Conservation (phyloP, 2,113 vertebrate genomes). For the Mungos mungo region DNA sequence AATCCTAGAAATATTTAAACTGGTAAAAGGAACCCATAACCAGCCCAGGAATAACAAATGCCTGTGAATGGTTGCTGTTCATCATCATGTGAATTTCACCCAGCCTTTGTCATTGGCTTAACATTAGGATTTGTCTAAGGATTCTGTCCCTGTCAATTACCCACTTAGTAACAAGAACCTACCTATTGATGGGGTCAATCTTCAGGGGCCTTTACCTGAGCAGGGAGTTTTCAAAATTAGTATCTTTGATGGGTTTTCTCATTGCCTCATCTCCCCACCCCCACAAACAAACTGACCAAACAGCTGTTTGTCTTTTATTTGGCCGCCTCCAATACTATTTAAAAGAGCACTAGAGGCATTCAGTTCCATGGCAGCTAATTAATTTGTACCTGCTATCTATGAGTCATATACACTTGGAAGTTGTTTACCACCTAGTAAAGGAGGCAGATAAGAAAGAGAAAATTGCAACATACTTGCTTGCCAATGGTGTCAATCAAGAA, state of each 20-base stretch:
- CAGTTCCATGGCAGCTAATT: slow-evolving; percentile 40
- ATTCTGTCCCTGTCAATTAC: slow-evolving; percentile 22
- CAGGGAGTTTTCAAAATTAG: background rate
- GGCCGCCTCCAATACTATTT: background rate
- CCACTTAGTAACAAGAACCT: slow-evolving; percentile 42
- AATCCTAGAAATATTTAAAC: slow-evolving; percentile 51
- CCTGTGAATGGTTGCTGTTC: background rate
- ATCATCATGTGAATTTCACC: slow-evolving; percentile 58
- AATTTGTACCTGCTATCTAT: slow-evolving; percentile 15
- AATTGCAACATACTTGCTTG: background rate
- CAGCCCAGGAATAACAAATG: background rate
- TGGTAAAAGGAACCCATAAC: background rate
- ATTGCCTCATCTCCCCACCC: background rate
- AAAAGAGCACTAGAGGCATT: slow-evolving; percentile 18
- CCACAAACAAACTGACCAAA: background rate
- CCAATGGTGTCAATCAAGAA: background rate
- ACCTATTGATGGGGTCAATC: background rate
- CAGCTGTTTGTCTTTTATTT: background rate
- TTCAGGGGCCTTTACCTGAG: background rate
- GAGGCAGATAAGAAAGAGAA: slow-evolving; percentile 1
- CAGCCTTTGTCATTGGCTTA: slow-evolving; percentile 25
- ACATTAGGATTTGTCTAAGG: slow-evolving; percentile 59
- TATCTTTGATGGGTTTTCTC: background rate
- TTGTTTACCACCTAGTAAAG: slow-evolving; percentile 51
- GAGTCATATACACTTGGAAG: background rate